Base-by-base conservation (phyloP, 2,888 invertebrate genomes). In the Smittia aterrima region DNA sequence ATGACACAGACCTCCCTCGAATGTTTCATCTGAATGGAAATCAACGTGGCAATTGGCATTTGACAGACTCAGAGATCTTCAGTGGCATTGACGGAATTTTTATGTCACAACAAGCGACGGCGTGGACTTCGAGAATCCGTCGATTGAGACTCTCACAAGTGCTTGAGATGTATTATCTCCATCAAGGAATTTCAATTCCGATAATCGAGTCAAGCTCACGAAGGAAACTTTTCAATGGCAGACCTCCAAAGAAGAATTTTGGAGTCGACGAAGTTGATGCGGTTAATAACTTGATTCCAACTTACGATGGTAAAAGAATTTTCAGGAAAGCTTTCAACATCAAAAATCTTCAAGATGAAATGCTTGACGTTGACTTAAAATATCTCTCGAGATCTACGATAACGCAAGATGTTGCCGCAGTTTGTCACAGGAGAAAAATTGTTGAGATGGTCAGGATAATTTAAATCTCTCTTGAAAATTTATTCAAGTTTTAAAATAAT, bases 91-190 rank as follows among this genome's bases (percentile, higher is more conserved):
- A 91, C 79, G 90, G 78, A 74, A n/a, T 72, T 6, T 74, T 71
- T 75, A 79, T 89, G 75, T 84, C 87, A 0, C 83, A 82, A 47
- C 81, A 86, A 77, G 78, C 87, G 16, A 81, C 84, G 13, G 79
- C 79, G 38, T 89, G 88, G 88, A 79, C 84, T 2, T 81, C 83
- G 72, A 82, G 84, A 75, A 80, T 87, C 58, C 81, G 83, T 3
- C 83, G 85, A 20, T 80, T 89, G 22, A 83, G 86, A 13, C 80
- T 89, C 0, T 88, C 89, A 0, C 89, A 89, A 82, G 79, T 89
- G 13, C 80, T 90, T 58, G 88, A 89, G 76, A 88, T 89, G 88
- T 90, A 89, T 79, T 90, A 90, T 78, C 89, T 89, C 0, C 82
- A 86, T 76, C 84, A 85, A 75, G 89, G 89, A 0, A 82, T 87